Base-by-base conservation (phyloP, 1,140 invertebrate genomes). In the Mercenaria mercenaria region DNA sequence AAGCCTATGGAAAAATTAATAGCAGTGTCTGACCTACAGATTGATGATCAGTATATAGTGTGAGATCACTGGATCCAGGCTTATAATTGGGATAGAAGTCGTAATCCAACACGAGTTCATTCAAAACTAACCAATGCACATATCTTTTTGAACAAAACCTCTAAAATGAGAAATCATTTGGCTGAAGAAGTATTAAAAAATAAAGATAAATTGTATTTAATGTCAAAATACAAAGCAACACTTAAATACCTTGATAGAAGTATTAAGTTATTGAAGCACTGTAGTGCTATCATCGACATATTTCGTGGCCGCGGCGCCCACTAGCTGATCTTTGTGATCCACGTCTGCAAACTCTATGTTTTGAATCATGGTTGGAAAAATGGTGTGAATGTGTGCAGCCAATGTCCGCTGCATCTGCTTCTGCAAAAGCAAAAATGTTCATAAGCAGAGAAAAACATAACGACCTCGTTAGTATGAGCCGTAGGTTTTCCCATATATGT, bases 111-210 rank as follows among this genome's bases (percentile, higher is more conserved):
- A n/a, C n/a, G n/a, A n/a, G 72, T 91, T 10, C 84, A 92, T 43
- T 61, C 77, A 18, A 89, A 91, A 80, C 56, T 91, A 3, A 86
- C 74, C 2, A 59, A 91, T 89, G 87, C 87, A 4, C 87, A 91
- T 81, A 85, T 92, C 0, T 52, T 69, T 37, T 69, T 86, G 37
- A 88, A 29, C 1, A 83, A 59, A 37, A 59, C 56, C 26, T 59
- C 64, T 13, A 91, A 89, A 59, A 91, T 91, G 91, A 74, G 83
- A 56, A 92, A 92, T 59, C 61, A 84, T 20, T 39, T 92, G 20
- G 91, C 91, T 0, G 90, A 91, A 50, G 83, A 91, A 34, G 83
- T 92, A 4, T 52, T 92, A 23, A 59, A 90, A n/a, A n/a, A n/a
- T n/a, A n/a, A n/a, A n/a, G n/a, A n/a, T n/a, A n/a, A n/a, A n/a